Conservation (phyloP, 2,888 invertebrate genomes). For the Pseudococcus viburni region DNA sequence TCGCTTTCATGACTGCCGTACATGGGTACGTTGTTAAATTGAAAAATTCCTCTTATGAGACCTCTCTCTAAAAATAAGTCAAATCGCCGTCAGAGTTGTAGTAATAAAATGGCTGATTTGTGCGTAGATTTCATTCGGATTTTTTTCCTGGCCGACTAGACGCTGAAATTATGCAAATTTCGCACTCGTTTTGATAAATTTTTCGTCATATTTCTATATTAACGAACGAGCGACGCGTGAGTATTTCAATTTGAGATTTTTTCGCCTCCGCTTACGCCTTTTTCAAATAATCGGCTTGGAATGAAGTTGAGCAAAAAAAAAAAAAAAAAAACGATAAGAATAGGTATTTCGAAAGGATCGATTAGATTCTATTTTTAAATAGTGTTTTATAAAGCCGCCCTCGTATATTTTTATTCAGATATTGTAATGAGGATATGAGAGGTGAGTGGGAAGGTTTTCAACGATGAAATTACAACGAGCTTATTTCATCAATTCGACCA, state of each 20-base stretch:
- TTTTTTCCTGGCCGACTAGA: background rate
- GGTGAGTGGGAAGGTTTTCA: no score
- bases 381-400: no score
- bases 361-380: constrained; percentile 1
- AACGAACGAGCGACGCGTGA: background rate
- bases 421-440: no score
- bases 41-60: background rate
- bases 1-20: background rate
- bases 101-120: background rate
- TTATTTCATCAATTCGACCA: no score
- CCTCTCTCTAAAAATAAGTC: background rate
- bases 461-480: no score
- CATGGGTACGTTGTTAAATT: background rate
- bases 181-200: background rate
- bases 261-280: background rate
- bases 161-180: constrained; percentile 4
- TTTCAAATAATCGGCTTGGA: background rate
- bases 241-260: background rate
- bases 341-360: constrained; percentile 14
- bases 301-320: background rate
- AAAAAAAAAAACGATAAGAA: constrained; percentile 44
- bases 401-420: no score
- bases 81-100: background rate
- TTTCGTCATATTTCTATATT: background rate
- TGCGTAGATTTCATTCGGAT: background rate